Evolutionary conservation across 2,888 invertebrate genomes (phyloP), one percentile per base, ranked within the genome.

Genomic region (Athrips mouffetella): DNA sequence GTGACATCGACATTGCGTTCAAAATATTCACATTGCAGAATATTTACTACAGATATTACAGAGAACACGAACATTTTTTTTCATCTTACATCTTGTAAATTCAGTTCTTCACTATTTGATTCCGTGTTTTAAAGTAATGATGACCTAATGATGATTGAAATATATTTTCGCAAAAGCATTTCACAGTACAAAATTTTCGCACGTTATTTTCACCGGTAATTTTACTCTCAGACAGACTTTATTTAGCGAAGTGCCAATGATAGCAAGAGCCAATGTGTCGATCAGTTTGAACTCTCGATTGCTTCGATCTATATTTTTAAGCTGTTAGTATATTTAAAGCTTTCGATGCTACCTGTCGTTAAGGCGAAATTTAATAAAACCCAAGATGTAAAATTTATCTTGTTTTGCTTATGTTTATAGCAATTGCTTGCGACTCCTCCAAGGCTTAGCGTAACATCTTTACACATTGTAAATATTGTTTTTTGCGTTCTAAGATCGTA

Each of bases 241-340:
- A 18, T 37, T 37, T 11, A 37, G 37, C 37, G 21, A 10, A 37
- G 20, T 37, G 37, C 37, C 37, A 37, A 37, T 37, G 37, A 37
- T 37, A 37, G 37, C 37, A 13, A 37, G 37, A 37, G 37, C 37
- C 37, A 37, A 37, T 37, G 37, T 37, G 37, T 37, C 37, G 37
- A 37, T 37, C 37, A 37, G 21, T 20, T 37, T n/a, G 18, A 37
- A 37, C 37, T 37, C 37, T 37, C 37, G 35, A 37, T 37, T 37
- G 37, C 21, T 37, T 21, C 21, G 37, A 37, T 37, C 21, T 21
- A 18, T 37, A 37, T 37, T 21, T 37, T 37, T 21, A 37, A 37
- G 37, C 37, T 10, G 21, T 37, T 37, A 37, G 37, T 37, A 21
- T 37, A 37, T 37, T 37, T 37, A 21, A 37, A 37, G 37, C 37